Percentiles rank a stretch among this genome's conserved stretches.
Conservation (phyloP, 1,140 invertebrate species). For the Diorhabda sublineata region DNA sequence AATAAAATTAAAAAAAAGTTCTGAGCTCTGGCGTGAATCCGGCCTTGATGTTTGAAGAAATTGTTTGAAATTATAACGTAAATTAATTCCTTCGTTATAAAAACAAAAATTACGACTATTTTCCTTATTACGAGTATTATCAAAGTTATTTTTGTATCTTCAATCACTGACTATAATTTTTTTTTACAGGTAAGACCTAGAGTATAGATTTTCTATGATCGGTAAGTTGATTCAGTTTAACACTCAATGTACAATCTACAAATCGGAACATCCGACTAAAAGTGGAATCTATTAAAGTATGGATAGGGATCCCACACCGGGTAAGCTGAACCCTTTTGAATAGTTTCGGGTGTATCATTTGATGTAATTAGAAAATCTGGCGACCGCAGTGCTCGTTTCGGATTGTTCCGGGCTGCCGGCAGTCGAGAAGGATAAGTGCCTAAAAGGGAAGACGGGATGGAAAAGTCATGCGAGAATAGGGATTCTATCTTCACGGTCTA, state of each 20-base stretch:
- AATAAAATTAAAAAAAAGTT: no score
- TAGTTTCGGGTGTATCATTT: slow-evolving; percentile 34
- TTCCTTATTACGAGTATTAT: no score
- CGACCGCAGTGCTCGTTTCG: slow-evolving; percentile 27
- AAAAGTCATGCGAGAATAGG: background rate
- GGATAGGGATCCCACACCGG: background rate
- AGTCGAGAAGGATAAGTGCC: slow-evolving; percentile 10
- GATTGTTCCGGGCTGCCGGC: slow-evolving; percentile 25
- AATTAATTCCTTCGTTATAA: no score
- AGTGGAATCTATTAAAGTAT: background rate
- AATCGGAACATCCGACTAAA: background rate
- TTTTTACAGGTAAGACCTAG: background rate
- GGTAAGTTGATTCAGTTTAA: background rate
- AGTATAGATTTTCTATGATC: background rate
- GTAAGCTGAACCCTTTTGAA: slow-evolving; percentile 19
- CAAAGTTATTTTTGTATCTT: no score
- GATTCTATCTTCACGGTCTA: background rate
- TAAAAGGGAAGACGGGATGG: background rate
- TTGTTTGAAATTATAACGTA: no score
- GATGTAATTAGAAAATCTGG: slow-evolving; percentile 35
- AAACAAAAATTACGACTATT: no score
- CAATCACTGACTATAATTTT: background rate
- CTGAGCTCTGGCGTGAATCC: no score
- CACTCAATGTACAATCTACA: background rate
- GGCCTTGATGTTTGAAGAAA: no score